Percentiles rank a stretch among this genome's conserved stretches.
Evolutionary conservation across 2,888 invertebrate species (phyloP).

Genomic region (Yponomeuta plumbellus): DNA sequence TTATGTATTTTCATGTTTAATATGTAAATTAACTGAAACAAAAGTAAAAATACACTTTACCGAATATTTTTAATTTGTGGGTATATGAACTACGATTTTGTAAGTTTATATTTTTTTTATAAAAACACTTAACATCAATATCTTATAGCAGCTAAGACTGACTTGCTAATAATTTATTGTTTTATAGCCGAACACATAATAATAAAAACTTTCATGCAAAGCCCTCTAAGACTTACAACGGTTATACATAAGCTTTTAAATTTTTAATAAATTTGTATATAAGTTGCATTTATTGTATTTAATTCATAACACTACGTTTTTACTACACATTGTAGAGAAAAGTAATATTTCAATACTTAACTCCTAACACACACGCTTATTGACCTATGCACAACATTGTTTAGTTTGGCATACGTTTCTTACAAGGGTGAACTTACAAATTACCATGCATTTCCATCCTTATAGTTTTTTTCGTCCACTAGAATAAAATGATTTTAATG

Average conservation of each 20-base stretch:
- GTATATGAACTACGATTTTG: conserved; percentile 62
- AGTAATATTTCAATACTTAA: neutral
- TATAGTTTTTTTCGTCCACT: too few relatives aligned
- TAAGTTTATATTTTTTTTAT: conserved; percentile 45
- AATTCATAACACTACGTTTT: conserved; percentile 23
- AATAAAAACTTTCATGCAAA: too few relatives aligned
- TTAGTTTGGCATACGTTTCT: neutral
- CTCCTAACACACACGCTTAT: neutral
- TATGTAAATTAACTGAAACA: conserved; percentile 23
- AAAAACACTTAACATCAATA: conserved; percentile 50
- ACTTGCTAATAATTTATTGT: neutral
- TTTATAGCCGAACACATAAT: too few relatives aligned
- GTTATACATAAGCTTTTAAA: too few relatives aligned
- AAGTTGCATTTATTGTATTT: neutral
- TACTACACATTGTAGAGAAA: neutral
- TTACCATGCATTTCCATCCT: neutral
- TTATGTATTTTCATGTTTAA: neutral
- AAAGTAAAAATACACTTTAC: conserved; percentile 26
- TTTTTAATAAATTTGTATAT: neutral
- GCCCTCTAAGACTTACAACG: too few relatives aligned
- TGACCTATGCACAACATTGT: conserved; percentile 3
- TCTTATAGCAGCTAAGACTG: conserved; percentile 6
- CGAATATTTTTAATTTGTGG: conserved; percentile 39
- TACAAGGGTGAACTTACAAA: neutral
- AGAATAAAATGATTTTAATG: too few relatives aligned